Base-by-base conservation (phyloP, 2,113 vertebrate species). In the Pelusios castaneus region DNA sequence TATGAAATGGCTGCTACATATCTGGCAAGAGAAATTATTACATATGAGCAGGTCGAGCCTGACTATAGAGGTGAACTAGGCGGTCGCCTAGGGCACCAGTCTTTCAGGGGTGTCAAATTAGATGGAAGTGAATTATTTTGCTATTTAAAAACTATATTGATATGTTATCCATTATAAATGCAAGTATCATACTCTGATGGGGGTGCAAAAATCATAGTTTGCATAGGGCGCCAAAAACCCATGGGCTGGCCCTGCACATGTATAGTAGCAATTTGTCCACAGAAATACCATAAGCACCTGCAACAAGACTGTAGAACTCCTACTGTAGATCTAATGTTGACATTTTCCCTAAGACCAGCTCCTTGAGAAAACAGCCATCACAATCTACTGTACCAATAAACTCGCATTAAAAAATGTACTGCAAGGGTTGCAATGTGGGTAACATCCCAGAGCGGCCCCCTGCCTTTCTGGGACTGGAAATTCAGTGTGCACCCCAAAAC, bases 1-100 rank as follows among this genome's bases (percentile, higher is more conserved):
- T 93, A 94, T 96, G 92, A 97, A 96, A 94, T 75, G 80, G 82
- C 87, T 67, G 95, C 90, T 97, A 84, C 90, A 85, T 91, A 86
- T 49, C 91, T 95, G 96, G 95, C 84, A 87, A 94, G 31, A 77
- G 73, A 60, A 91, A 83, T 95, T 95, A 89, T 92, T 0, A n/a
- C n/a, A n/a, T n/a, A n/a, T n/a, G n/a, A n/a, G n/a, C n/a, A n/a
- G n/a, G n/a, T n/a, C n/a, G n/a, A n/a, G n/a, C n/a, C n/a, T n/a
- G n/a, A n/a, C n/a, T n/a, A n/a, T n/a, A n/a, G n/a, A n/a, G n/a
- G n/a, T n/a, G n/a, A n/a, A n/a, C n/a, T n/a, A n/a, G n/a, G n/a
- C n/a, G n/a, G n/a, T n/a, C n/a, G n/a, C n/a, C n/a, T n/a, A n/a
- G n/a, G n/a, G n/a, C n/a, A n/a, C n/a, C n/a, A n/a, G n/a, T n/a